Evolutionary conservation across 2,888 invertebrate genomes (phyloP), one percentile per base, ranked within the genome.

Genomic region (Plagiodera versicolora): DNA sequence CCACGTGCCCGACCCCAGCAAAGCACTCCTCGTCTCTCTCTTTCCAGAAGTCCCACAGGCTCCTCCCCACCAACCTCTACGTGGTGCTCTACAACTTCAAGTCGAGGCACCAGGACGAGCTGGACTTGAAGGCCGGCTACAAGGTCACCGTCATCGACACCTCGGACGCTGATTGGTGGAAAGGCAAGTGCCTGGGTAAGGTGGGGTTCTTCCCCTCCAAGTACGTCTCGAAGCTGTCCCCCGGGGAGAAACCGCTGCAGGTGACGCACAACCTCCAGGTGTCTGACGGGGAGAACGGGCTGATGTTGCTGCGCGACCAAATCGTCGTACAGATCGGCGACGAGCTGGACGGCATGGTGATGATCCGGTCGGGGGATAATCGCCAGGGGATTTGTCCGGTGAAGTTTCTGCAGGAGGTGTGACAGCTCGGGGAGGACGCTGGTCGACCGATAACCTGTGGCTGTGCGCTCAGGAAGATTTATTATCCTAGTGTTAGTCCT

Each of bases 141-240:
- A 87, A 90, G 80, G 92, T 97, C 56, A 95, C 93, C 10, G 95
- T 96, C 60, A 93, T 94, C 69, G 97, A 97, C 78, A 95, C 94
- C 48, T 89, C 95, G 0, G 96, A 97, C 80, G 91, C 92, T 10
- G 95, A 96, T 76, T 97, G 96, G 97, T 97, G 96, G 96, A 94
- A 95, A 82, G 97, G 96, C 49, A 95, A 95, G 79, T 94, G 94
- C 75, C 84, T 95, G 64, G 95, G 96, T 24, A 88, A 91, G 73
- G 86, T 91, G 52, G 97, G 97, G 10, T 96, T 91, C 81, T 96
- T 97, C 77, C 97, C 97, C 3, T 95, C 95, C 20, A 95, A 95
- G 74, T 97, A 97, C 77, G 95, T 96, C 70, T 92, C 94, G 61
- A 91, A 92, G 74, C 82, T 97, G 59, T 91, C 93, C 75, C 90